Percentiles rank a stretch among this genome's conserved stretches.
phyloP scores from a whole-genome alignment of 2,888 invertebrate species.

The Tipula helvola region DNA sequence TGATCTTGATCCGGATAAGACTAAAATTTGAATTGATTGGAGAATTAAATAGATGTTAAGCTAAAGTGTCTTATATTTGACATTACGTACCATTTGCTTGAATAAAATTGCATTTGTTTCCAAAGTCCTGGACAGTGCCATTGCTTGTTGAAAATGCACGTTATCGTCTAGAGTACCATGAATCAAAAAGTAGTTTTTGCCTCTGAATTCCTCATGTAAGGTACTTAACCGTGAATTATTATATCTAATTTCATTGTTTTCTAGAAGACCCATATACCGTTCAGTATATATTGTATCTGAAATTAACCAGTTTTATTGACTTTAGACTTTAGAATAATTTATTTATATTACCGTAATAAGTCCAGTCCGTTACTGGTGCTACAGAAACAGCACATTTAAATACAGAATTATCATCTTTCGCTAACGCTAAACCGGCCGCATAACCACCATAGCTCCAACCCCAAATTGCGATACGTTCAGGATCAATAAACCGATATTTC shows the following conservation, averaged over 20 bases:
- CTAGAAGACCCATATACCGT: constrained; percentile 85
- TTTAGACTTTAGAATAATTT: not conserved
- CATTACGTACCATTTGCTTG: constrained; percentile 52
- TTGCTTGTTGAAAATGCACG: constrained; percentile 95
- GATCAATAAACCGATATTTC: constrained; percentile 53
- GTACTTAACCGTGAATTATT: constrained; percentile 61
- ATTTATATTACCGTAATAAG: constrained; percentile 63
- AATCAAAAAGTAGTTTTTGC: constrained; percentile 75
- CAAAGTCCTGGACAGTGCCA: constrained; percentile 77
- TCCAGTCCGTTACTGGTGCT: constrained; percentile 95
- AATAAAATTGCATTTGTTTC: constrained; percentile 80
- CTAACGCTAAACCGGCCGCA: constrained; percentile 76
- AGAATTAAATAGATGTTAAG: not conserved
- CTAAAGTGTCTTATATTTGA: not conserved
- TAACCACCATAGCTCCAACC: constrained; percentile 99
- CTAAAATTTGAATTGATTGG: constrained; percentile 35
- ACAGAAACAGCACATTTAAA: constrained; percentile 92
- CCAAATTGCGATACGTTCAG: constrained; percentile 80
- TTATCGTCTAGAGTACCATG: constrained; percentile 95
- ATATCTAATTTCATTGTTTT: constrained; percentile 50
- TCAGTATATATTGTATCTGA: constrained; percentile 95
- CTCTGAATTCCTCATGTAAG: constrained; percentile 46
- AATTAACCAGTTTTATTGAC: not conserved
- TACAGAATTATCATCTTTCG: constrained; percentile 55
- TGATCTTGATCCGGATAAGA: constrained; percentile 92